Evolutionary conservation across 1,140 invertebrate species (phyloP).

Genomic region (Drosophila azteca): DNA sequence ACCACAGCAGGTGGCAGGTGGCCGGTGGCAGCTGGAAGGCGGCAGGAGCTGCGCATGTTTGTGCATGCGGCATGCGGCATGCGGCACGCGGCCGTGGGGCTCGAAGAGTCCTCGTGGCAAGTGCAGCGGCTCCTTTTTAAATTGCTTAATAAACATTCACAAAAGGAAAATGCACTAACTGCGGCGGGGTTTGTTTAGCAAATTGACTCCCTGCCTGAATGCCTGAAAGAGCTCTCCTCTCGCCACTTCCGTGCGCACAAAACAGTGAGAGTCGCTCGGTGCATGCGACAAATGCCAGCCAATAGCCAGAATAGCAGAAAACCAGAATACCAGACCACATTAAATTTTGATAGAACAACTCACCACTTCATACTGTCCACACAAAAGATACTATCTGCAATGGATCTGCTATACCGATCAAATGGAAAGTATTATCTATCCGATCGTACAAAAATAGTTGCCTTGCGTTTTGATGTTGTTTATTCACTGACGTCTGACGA

Average conservation of each 20-base stretch:
- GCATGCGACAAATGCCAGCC: conserved; percentile 22
- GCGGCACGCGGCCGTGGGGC: not conserved
- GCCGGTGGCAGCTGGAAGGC: not conserved
- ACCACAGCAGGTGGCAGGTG: not conserved
- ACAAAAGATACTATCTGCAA: no score
- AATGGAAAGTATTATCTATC: no score
- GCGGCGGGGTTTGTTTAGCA: conserved; percentile 17
- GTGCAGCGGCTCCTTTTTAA: conserved; percentile 38
- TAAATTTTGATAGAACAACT: no score
- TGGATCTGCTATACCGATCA: no score
- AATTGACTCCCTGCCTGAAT: conserved; percentile 28
- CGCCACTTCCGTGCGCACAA: conserved; percentile 12
- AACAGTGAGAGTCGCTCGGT: not conserved
- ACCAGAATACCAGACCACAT: no score
- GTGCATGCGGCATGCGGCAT: conserved; percentile 3
- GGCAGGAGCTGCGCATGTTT: not conserved
- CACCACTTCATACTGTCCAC: no score
- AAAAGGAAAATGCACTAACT: not conserved
- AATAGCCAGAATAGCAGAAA: not conserved
- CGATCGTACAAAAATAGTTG: no score
- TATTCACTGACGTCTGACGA: no score
- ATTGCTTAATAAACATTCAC: conserved; percentile 47
- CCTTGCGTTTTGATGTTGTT: no score
- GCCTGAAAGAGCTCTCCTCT: conserved; percentile 1
- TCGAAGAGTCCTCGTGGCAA: conserved; percentile 9